phyloP scores from a whole-genome alignment of 2,888 invertebrate genomes.

The Malthinus seriepunctatus region DNA sequence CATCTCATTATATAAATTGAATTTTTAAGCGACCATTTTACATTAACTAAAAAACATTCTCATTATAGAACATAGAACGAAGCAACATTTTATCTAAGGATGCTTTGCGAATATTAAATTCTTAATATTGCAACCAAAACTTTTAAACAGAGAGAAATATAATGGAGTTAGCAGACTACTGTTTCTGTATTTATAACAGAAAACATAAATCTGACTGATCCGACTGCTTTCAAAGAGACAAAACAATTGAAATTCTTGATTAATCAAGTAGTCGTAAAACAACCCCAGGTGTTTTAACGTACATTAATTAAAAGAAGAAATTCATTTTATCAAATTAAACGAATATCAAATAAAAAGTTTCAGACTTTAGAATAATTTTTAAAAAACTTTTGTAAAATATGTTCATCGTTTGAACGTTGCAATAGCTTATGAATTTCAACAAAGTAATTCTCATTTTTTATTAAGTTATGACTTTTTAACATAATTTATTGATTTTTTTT shows the following conservation, averaged over 20 bases:
- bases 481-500: constrained; percentile 9
- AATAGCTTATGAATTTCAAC: constrained; percentile 21
- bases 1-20: constrained; percentile 20
- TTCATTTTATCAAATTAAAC: constrained; percentile 36
- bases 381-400: constrained; percentile 15
- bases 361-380: too few relatives aligned
- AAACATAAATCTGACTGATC: constrained; percentile 25
- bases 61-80: constrained; percentile 15
- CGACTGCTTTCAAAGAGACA: constrained; percentile 26
- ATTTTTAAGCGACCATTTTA: constrained; percentile 17
- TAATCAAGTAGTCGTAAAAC: constrained; percentile 32
- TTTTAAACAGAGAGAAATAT: constrained; percentile 10
- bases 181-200: constrained; percentile 20
- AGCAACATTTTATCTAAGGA: constrained; percentile 3
- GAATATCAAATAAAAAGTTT: too few relatives aligned
- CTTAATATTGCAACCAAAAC: constrained; percentile 15
- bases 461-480: background rate
- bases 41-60: constrained; percentile 20
- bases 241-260: constrained; percentile 30
- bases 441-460: constrained; percentile 17
- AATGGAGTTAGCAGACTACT: constrained; percentile 15
- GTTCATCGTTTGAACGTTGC: constrained; percentile 14
- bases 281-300: constrained; percentile 39
- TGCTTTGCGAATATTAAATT: constrained; percentile 14
- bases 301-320: constrained; percentile 36